Base-by-base conservation (phyloP, 2,113 vertebrate species). In the Melanostigma gelatinosum region DNA sequence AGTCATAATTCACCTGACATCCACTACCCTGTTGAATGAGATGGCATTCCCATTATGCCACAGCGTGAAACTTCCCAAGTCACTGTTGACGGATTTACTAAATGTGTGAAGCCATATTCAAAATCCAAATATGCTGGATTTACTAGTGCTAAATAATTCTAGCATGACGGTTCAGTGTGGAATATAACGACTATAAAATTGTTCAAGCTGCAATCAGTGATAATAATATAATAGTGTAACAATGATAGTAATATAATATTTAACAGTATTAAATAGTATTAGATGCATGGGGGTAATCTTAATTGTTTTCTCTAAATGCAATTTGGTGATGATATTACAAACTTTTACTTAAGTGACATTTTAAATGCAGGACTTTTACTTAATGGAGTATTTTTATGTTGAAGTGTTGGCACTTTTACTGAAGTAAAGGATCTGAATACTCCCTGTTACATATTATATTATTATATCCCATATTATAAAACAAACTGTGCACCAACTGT, bases 1-100 rank as follows among this genome's bases (percentile, higher is more conserved):
- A 70, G 46, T 66, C 61, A 66, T 87, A 78, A 77, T 61, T 87
- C 55, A 61, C 79, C 63, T 84, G 81, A 85, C 91, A 87, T 63
- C 42, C 76, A 54, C 72, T 78, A 79, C 66, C 82, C 60, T 65
- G 80, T 85, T 84, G 81, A 88, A 83, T 75, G 78, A 85, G 16
- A 60, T 50, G 38, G 32, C 24, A 42, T 88, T 75, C 52, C 65
- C 68, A 79, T 85, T 83, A 77, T 54, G 65, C 60, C 42, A 66
- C 48, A 40, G 55, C 69, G 68, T 77, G 57, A 83, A 69, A 74
- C 57, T 52, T 83, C 3, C 60, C 0, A 1, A 46, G 67, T 73
- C 8, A 29, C 27, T 38, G 36, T 20, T 80, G 80, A 75, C 29
- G 72, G 80, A 84, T 77, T 73, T 24, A 79, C 5, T 72, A 64